Evolutionary conservation across 2,797 vertebrate species (phyloP), one percentile per base, ranked within the genome.

Genomic region (Poeciliopsis infans): DNA sequence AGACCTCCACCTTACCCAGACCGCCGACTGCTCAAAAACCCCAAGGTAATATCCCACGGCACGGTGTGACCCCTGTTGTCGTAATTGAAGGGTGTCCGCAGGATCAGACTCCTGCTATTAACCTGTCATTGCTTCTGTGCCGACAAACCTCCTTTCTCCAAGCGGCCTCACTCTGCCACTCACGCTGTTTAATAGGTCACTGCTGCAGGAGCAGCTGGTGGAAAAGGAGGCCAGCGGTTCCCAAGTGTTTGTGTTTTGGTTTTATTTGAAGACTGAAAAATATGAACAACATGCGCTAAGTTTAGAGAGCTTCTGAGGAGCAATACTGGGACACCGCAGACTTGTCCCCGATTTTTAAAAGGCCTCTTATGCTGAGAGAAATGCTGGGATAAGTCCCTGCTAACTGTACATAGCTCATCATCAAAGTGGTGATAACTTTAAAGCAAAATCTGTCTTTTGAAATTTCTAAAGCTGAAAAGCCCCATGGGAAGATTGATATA

Each of bases 11-110:
- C 31, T 90, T 93, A 66, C 83, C 93, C 88, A 94, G 94, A 91
- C 94, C 91, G 57, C 91, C 93, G 74, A 88, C 87, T 70, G 85
- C 95, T 84, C 95, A 96, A 95, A 98, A 97, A 94, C 96, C 97
- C 91, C 96, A 96, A 97, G 96, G 97, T 96, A 95, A 87, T 77
- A 36, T 4, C 12, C 49, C 1, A 15, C 5, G 64, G 75, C 64
- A 23, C 16, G 77, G 23, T 69, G 66, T 77, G 77, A 84, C 83
- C 75, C 28, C 1, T 31, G 45, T 79, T 76, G 68, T 28, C 77
- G 1, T 81, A 81, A 90, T 72, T 83, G 84, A 88, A 87, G 83
- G 77, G 75, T 71, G 74, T 79, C 68, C 73, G 57, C 74, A 10
- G 39, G 78, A 82, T 81, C 78, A 78, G 76, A 81, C 36, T 47